Evolutionary conservation across 2,113 vertebrate species (phyloP), one percentile per base, ranked within the genome.

Genomic region (Carollia perspicillata): DNA sequence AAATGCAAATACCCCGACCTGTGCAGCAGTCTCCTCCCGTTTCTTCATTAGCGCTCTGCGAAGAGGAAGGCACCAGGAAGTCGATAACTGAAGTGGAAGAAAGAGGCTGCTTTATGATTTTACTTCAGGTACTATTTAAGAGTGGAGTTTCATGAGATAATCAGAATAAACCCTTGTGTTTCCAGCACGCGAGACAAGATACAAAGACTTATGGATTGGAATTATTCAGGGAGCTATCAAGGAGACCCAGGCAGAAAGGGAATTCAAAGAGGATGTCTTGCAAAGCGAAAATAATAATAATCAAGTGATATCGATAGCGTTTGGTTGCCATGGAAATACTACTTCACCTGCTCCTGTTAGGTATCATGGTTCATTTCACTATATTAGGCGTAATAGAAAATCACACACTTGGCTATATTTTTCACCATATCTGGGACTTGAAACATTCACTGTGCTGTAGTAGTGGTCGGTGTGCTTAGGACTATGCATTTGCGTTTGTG

Each of bases 301-400:
- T 93, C 95, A 87, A 81, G 68, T 86, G 68, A 86, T 86, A 95
- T 88, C 89, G 94, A 84, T 94, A 93, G 78, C 68, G 63, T 97
- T 93, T 66, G 66, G 94, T 97, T 97, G 88, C 97, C 95, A 94
- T 97, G 83, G 96, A 95, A 94, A 95, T 95, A 79, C 37, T 60
- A 83, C 44, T 84, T 97, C 37, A 74, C 40, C 63, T 68, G 40
- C 28, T 96, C n/a, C 60, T 95, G 16, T 74, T 89, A 95, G 91
- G 23, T 87, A 72, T 10, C 93, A 63, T 85, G 60, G 37, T 86
- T 84, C 9, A 8, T 91, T 94, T 96, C 40, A 74, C 49, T 86
- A 18, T 86, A 71, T 94, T 89, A 93, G 55, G 49, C 75, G 92
- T 95, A 86, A 95, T 63, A 95, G 77, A 95, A 89, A 93, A 90